Base-by-base conservation (phyloP, 2,888 invertebrate species). In the Chouioia cunea region DNA sequence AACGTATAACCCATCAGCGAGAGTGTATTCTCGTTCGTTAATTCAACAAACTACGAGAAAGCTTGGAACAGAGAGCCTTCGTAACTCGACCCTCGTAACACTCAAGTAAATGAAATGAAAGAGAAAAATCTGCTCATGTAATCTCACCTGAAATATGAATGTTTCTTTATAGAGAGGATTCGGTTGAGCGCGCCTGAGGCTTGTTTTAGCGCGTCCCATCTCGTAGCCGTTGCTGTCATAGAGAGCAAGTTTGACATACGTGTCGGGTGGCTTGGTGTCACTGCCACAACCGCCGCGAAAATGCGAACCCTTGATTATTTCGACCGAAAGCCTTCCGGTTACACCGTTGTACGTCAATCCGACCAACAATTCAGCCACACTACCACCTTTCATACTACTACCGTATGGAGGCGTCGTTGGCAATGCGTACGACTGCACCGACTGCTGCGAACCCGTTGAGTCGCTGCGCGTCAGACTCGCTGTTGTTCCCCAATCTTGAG, bases 81-180 rank as follows among this genome's bases (percentile, higher is more conserved):
- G n/a, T n/a, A n/a, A n/a, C n/a, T n/a, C n/a, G n/a, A n/a, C n/a
- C n/a, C n/a, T n/a, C n/a, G n/a, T n/a, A n/a, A n/a, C n/a, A n/a
- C n/a, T n/a, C 18, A 60, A 50, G 15, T 16, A n/a, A 14, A 36
- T 36, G 36, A 36, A 36, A 36, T 1, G 6, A 36, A 36, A 8
- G 12, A 36, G 4, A 36, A 36, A 36, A n/a, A n/a, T n/a, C n/a
- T n/a, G n/a, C n/a, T 36, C 36, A n/a, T n/a, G n/a, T 8, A 52
- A 52, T 54, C 53, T 62, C 85, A 94, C 95, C 90, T 97, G 97
- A 87, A 97, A 97, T 87, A 97, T 93, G 85, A 97, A 97, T 2
- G 96, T 95, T 87, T 97, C 97, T 86, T 97, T 97, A 86, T 96
- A 97, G 14, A 97, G 90, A 48, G 97, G 97, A 89, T 97, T 97